phyloP scores from a whole-genome alignment of 2,888 invertebrate species.

The Antheraea yamamai region DNA sequence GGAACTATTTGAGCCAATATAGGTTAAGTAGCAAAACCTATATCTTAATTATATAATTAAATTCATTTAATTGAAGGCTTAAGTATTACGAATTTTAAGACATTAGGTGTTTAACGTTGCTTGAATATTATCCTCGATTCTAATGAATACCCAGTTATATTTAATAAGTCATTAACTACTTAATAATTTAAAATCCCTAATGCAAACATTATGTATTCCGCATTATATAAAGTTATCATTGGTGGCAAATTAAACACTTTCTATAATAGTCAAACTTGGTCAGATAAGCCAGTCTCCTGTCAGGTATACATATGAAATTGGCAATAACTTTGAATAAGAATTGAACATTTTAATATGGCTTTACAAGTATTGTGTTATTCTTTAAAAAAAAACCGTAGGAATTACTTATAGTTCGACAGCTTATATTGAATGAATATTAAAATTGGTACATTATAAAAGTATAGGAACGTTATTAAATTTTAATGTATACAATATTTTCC shows the following conservation, averaged over 20 bases:
- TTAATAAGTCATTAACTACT: too few species aligned
- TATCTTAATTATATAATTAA: too few species aligned
- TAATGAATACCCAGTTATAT: background rate
- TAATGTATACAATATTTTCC: slow-evolving; percentile 1
- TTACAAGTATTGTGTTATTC: background rate
- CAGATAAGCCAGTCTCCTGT: too few species aligned
- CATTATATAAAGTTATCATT: too few species aligned
- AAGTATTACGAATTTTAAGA: background rate
- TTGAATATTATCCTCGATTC: background rate
- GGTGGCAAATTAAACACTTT: too few species aligned
- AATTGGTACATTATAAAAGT: background rate
- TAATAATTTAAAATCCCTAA: too few species aligned
- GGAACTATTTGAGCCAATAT: background rate
- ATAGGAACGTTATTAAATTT: background rate
- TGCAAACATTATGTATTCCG: too few species aligned
- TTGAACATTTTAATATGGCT: too few species aligned
- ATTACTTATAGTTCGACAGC: background rate
- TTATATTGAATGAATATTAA: background rate
- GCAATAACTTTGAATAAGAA: too few species aligned
- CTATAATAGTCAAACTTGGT: too few species aligned
- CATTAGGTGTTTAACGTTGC: background rate
- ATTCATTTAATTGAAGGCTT: too few species aligned
- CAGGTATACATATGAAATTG: too few species aligned
- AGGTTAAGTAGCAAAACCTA: background rate
- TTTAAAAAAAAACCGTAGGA: background rate